These are phyloP conservation scores for Argynnis bischoffii DNA, from an alignment of 2,888 invertebrate species.

Conservation along the genomic window DNA sequence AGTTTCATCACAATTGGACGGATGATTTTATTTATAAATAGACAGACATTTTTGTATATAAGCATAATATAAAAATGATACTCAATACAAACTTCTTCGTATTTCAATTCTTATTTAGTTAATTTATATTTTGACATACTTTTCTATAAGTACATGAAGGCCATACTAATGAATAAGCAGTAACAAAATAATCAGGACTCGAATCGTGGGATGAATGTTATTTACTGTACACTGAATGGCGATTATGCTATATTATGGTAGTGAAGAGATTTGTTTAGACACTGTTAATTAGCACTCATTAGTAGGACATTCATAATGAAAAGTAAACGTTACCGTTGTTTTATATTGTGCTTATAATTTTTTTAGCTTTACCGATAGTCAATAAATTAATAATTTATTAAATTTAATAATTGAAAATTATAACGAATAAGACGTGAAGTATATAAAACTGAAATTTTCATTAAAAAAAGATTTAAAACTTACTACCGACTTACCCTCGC, in stretches of 20 bases:
- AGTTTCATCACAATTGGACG: too few relatives aligned
- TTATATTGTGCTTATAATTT: neutral
- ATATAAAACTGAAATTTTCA: too few relatives aligned
- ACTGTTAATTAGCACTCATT: slow-evolving; percentile 23
- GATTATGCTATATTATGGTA: slow-evolving; percentile 10
- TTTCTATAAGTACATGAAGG: slow-evolving; percentile 15
- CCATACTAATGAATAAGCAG: slow-evolving; percentile 27
- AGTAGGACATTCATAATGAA: slow-evolving; percentile 2
- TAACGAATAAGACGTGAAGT: too few relatives aligned
- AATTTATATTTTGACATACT: neutral
- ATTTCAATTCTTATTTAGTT: too few relatives aligned
- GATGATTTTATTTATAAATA: too few relatives aligned
- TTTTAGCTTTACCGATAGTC: neutral
- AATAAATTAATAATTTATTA: too few relatives aligned
- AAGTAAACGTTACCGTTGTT: neutral
- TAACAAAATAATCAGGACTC: slow-evolving; percentile 29
- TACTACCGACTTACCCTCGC: too few relatives aligned
- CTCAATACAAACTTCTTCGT: too few relatives aligned
- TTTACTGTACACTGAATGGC: slow-evolving; percentile 16
- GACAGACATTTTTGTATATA: too few relatives aligned
- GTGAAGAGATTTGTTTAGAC: slow-evolving; percentile 15
- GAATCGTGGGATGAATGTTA: slow-evolving; percentile 28
- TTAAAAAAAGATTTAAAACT: too few relatives aligned
- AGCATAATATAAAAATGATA: too few relatives aligned
- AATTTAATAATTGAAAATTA: too few relatives aligned